Base-by-base conservation (phyloP, 2,113 vertebrate species). In the Dolichotis patagonum region DNA sequence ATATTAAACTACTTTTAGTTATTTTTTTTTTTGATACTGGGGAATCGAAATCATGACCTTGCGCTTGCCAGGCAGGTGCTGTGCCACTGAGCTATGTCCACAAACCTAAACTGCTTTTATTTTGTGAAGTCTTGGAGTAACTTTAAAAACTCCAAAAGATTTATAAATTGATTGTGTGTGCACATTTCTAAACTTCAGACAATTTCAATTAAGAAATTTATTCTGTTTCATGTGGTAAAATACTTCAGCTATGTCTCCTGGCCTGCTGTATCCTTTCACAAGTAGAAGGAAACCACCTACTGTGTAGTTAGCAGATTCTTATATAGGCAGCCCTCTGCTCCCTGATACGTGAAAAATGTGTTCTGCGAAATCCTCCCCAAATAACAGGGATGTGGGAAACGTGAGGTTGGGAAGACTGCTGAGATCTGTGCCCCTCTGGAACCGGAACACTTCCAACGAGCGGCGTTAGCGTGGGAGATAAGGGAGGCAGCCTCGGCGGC, bases 201-300 rank as follows among this genome's bases (percentile, higher is more conserved):
- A 17, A 96, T 85, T 85, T 96, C 95, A 85, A 71, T 65, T 62
- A 86, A 91, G 75, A 77, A 16, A 84, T 78, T 52, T 52, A 63
- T 43, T n/a, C 85, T 89, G 65, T 38, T 62, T 13, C 13, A 26
- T 63, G 62, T 49, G 84, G 43, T 30, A 63, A 95, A 43, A 7
- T 71, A 94, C 35, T 71, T 80, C 62, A 69, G 13, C 28, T 78
- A 41, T 62, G 24, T 20, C 17, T 96, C 32, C 46, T 69, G 5
- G 82, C 13, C n/a, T 73, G 12, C 80, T 43, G 22, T 84, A 6
- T 78, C 67, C 43, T 93, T 96, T 86, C 19, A 65, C 35, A n/a
- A 91, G 38, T 14, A 75, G 38, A 88, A 38, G 35, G 65, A 20
- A 85, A 17, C 58, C 30, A 9, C 3, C 69, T 54, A 41, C 28